Evolutionary conservation across 1,140 invertebrate genomes (phyloP).

Genomic region (Steinernema khuongi): DNA sequence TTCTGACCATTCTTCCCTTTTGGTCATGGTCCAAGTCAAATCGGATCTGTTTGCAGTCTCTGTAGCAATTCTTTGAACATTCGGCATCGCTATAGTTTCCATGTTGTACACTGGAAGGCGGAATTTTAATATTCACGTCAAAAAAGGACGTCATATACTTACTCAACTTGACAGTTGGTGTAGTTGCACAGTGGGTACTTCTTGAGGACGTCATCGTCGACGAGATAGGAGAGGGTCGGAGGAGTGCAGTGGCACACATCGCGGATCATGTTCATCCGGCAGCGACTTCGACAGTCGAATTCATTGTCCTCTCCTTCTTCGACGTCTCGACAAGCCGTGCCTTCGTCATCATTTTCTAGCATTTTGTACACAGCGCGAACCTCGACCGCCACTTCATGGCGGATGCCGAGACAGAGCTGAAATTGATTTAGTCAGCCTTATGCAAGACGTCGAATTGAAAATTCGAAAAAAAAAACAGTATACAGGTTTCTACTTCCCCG

Average conservation of each 20-base stretch:
- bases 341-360: conserved; percentile 55
- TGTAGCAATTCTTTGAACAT: conserved; percentile 50
- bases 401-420: conserved; percentile 51
- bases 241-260: conserved; percentile 53
- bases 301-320: conserved; percentile 51
- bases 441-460: background rate
- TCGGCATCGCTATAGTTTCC: conserved; percentile 48
- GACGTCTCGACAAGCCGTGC: conserved; percentile 48
- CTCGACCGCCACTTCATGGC: conserved; percentile 53
- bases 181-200: conserved; percentile 49
- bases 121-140: background rate
- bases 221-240: conserved; percentile 44
- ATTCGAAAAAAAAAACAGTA: background rate
- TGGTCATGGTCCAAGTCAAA: conserved; percentile 44
- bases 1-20: conserved; percentile 48
- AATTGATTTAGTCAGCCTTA: conserved; percentile 7
- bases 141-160: background rate
- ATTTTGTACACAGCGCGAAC: conserved; percentile 53
- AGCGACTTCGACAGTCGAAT: conserved; percentile 52
- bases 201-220: conserved; percentile 36
- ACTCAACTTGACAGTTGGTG: conserved; percentile 45
- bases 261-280: conserved; percentile 53
- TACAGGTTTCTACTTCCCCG: too few relatives aligned
- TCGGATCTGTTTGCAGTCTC: conserved; percentile 53
- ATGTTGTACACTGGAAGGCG: conserved; percentile 39